Base-by-base conservation (phyloP, 1,140 invertebrate species). In the Pachypsylla venusta region DNA sequence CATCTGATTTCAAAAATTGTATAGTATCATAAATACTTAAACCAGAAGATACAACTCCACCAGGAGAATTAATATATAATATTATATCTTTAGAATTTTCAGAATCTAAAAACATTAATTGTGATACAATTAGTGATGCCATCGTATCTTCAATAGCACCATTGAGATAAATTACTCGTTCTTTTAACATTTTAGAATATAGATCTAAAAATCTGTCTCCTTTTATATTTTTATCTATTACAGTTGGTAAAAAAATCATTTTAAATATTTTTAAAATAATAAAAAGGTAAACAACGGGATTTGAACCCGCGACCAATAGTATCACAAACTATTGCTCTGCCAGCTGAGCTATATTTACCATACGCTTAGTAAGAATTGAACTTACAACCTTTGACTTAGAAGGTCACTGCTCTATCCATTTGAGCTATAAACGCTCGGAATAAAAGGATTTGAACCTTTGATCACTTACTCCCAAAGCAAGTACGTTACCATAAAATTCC, bases 191-290 rank as follows among this genome's bases (percentile, higher is more conserved):
- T 62, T 87, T 73, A 0, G 86, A 89, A 68, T 85, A 91, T 60
- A 91, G 89, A 66, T 91, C 87, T 71, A 89, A 90, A 2, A 84
- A 81, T 61, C 87, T 72, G 69, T 91, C 87, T 30, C 85, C 84
- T 69, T 82, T 69, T 13, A 84, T 83, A 19, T 83, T 84, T 71
- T 88, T 83, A 68, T 90, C 87, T 16, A 90, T 80, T 0, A 90
- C 85, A 58, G 87, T 85, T 3, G 87, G 87, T 62, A 89, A 73
- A 59, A 76, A 67, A 4, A n/a, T 25, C 19, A 28, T 48, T 19
- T 57, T 14, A 40, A 20, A 7, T 53, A 12, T n/a, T n/a, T n/a
- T n/a, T n/a, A n/a, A n/a, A n/a, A n/a, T n/a, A n/a, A n/a, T n/a
- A n/a, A n/a, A n/a, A n/a, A n/a, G n/a, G n/a, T n/a, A n/a, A n/a